These are phyloP conservation scores for Phallusia fumigata DNA, from an alignment of 23 tunicate genomes.

Conservation along the genomic window DNA sequence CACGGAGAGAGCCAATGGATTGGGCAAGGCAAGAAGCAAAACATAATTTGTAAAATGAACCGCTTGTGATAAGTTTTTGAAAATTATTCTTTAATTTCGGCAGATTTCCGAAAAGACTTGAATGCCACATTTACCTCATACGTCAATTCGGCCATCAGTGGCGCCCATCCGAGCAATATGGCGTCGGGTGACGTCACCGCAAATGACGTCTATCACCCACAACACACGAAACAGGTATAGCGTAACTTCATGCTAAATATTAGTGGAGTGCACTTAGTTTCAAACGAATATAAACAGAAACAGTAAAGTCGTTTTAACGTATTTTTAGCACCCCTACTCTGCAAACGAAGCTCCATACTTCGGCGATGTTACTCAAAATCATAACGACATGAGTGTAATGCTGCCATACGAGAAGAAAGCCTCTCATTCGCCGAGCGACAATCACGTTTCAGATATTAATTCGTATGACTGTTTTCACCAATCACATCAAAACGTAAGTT, in stretches of 20 bases:
- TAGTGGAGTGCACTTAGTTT: neutral
- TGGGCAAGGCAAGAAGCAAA: no score
- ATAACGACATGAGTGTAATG: neutral
- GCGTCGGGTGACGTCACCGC: neutral
- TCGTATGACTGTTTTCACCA: no score
- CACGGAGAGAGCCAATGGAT: slow-evolving; percentile 15
- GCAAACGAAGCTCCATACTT: neutral
- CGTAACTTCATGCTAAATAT: neutral
- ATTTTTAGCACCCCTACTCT: neutral
- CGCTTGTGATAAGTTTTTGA: no score
- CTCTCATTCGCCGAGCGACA: neutral
- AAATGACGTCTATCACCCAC: neutral
- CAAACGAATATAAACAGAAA: no score
- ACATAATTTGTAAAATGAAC: no score
- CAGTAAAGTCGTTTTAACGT: no score
- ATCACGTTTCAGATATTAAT: neutral
- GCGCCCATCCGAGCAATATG: no score
- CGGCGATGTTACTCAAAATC: neutral
- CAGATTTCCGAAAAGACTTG: neutral
- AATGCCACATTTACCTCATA: no score
- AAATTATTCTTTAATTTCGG: neutral
- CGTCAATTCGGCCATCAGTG: no score
- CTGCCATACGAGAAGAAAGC: neutral
- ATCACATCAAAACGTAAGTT: no score
- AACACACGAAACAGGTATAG: neutral